Conservation (phyloP, 2,888 invertebrate genomes). For the Fragum fragum region DNA sequence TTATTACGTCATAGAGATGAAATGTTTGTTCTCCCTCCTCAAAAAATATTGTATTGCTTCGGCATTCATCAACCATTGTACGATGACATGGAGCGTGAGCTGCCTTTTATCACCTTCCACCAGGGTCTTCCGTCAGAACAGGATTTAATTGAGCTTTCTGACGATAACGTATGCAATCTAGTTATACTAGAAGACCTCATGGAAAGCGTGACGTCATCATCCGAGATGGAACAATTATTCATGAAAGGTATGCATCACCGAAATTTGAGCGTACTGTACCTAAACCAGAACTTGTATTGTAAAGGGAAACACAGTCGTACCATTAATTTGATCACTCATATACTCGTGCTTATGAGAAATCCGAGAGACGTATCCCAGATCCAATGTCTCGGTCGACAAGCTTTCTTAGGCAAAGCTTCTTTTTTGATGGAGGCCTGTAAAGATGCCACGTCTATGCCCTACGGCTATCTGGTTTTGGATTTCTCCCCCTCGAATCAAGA, state of each 20-base stretch:
- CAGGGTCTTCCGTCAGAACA: constrained; percentile 50
- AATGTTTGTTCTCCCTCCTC: constrained; percentile 51
- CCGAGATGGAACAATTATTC: constrained; percentile 51
- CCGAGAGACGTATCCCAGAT: constrained; percentile 56
- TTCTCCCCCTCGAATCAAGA: constrained; percentile 43
- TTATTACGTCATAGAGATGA: constrained; percentile 41
- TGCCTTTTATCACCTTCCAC: constrained; percentile 51
- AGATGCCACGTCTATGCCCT: constrained; percentile 54
- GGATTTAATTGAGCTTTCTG: constrained; percentile 27
- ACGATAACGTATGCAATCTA: constrained; percentile 34
- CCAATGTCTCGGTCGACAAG: constrained; percentile 52
- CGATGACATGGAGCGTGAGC: constrained; percentile 45
- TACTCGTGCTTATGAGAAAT: constrained; percentile 53
- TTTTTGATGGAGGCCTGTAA: constrained; percentile 48
- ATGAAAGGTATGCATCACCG: constrained; percentile 58
- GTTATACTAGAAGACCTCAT: constrained; percentile 48
- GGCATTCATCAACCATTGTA: constrained; percentile 60
- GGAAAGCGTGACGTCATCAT: constrained; percentile 54
- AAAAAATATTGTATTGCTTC: constrained; percentile 61
- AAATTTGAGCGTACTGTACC: constrained; percentile 38
- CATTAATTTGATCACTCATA: constrained; percentile 53
- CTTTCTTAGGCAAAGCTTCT: constrained; percentile 45
- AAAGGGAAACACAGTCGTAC: constrained; percentile 47
- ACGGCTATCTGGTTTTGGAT: constrained; percentile 56
- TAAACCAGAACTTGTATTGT: constrained; percentile 57